Base-by-base conservation (phyloP, 1,140 invertebrate species). In the Zaprionus kolodkinae region DNA sequence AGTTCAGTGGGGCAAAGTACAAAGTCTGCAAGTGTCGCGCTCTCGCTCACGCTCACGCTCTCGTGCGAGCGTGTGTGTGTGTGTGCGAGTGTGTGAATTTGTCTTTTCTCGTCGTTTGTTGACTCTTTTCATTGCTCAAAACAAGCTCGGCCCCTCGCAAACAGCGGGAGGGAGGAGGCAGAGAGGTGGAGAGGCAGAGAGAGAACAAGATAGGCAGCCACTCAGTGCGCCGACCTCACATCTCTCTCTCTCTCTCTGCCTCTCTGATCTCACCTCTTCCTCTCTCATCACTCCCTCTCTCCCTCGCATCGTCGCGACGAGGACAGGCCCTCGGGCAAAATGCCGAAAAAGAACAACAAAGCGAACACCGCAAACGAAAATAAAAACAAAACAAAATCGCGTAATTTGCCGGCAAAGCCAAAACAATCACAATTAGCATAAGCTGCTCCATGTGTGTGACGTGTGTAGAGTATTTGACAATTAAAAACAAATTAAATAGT, bases 1-100 rank as follows among this genome's bases (percentile, higher is more conserved):
- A 92, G 91, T 91, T 91, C 91, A 92, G 76, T 81, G 84, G 87
- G 82, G 70, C 91, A 92, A 84, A 81, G 91, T 92, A 75, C 91
- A 92, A 92, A 92, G 91, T 92, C 89, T 89, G 79, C 86, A 85
- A 70, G 50, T 78, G 80, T 74, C 75, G 69, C 59, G 79, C 76
- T 72, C 66, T 55, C 55, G 21, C 30, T 38, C 21, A 1, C 21
- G 21, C 21, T 21, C 21, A 21, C 21, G 54, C n/a, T 62, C 21
- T 38, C 52, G 21, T 21, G 21, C 52, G 21, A 1, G 21, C 1
- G n/a, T 35, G 43, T 35, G 48, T 54, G 43, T 38, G 13, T 10
- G 13, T 33, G 27, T 65, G 30, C 57, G 21, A 54, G 43, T 70
- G 50, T 50, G n/a, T 56, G 17, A 48, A 55, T 68, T 3, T 64